Evolutionary conservation across 2,113 vertebrate species (phyloP).

Genomic region (Protobothrops flavoviridis): DNA sequence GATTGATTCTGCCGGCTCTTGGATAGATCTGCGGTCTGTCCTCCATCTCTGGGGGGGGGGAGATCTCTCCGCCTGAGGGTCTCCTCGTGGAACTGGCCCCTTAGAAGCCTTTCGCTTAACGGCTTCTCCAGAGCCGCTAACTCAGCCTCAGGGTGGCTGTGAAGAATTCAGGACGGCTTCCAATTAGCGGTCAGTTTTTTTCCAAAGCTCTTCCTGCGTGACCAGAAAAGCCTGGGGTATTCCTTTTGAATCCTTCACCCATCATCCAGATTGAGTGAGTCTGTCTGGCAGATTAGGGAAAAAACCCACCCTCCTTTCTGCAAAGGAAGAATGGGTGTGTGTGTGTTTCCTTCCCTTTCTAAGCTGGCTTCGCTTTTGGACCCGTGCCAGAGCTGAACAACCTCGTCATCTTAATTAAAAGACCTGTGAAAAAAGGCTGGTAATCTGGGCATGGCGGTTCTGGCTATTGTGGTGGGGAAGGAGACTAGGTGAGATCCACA

Average conservation of each 20-base stretch:
- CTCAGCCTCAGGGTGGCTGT: neutral
- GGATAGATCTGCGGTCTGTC: neutral
- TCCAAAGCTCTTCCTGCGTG: neutral
- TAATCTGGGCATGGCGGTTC: neutral
- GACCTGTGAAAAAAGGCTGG: neutral
- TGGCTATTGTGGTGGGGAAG: neutral
- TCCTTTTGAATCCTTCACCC: neutral
- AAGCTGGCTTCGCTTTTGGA: neutral
- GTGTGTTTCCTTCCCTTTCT: neutral
- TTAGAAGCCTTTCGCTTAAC: accelerated
- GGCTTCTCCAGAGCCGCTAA: neutral
- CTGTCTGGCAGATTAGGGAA: neutral
- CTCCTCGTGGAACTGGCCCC: neutral
- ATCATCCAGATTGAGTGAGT: neutral
- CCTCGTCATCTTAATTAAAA: neutral
- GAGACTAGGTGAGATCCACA: neutral
- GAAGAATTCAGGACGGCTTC: neutral
- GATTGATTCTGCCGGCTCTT: neutral
- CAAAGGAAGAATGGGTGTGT: neutral
- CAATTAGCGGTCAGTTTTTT: neutral
- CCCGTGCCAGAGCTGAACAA: neutral
- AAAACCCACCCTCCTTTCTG: neutral
- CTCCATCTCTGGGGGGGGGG: neutral
- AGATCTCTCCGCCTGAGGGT: neutral
- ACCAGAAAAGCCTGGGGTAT: neutral